phyloP scores from a whole-genome alignment of 2,113 vertebrate species.

The Casuarius casuarius region DNA sequence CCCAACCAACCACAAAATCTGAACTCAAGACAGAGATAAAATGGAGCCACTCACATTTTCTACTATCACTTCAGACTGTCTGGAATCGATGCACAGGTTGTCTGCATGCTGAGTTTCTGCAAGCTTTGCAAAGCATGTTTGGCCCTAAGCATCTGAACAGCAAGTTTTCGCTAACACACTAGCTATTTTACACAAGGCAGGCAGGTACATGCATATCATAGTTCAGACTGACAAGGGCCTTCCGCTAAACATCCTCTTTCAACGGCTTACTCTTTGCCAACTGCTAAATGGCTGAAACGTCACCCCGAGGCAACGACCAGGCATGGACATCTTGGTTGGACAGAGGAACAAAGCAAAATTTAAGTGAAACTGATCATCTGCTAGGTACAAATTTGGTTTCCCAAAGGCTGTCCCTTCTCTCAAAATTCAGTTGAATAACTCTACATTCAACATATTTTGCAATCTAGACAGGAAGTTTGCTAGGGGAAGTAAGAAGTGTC shows the following conservation, averaged over 20 bases:
- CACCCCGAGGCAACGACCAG: background rate
- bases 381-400: background rate
- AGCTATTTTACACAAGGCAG: background rate
- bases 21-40: slow-evolving; percentile 14
- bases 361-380: background rate
- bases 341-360: background rate
- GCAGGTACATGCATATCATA: background rate
- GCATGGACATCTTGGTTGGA: background rate
- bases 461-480: background rate
- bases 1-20: slow-evolving; percentile 2
- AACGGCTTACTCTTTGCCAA: background rate
- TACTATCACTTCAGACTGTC: background rate
- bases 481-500: background rate
- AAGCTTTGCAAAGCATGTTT: background rate
- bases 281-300: background rate
- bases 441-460: background rate
- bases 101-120: background rate
- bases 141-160: background rate
- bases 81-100: background rate
- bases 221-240: background rate
- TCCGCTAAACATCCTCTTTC: background rate
- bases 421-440: background rate
- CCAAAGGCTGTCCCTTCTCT: background rate
- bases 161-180: background rate
- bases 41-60: background rate